Base-by-base conservation (phyloP, 2,113 vertebrate genomes). In the Neotoma lepida region DNA sequence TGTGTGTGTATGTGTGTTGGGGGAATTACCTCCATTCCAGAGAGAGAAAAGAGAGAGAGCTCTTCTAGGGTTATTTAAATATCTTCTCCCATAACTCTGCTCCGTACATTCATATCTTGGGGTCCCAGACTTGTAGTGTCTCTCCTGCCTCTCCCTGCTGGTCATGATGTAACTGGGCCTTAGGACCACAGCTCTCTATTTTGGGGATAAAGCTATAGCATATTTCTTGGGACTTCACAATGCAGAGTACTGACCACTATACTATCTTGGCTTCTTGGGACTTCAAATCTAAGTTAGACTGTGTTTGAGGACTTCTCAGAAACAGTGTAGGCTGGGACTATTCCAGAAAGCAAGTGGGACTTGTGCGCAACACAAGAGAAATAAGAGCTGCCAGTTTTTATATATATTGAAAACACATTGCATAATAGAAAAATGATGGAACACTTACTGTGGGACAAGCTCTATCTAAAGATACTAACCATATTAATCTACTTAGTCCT, bases 241-340 rank as follows among this genome's bases (percentile, higher is more conserved):
- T 63, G 41, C 4, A 85, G 39, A 85, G 8, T 44, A 33, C 30
- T 44, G 41, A 44, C 15, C 9, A 64, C 9, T 33, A 20, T 64
- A 64, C 15, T 84, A 44, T 85, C 28, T 64, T 85, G n/a, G 41
- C 15, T 46, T 85, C 17, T 74, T 74, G 28, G 13, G 26, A 92
- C 9, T 90, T 88, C 18, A 94, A 66, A 94, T 77, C 63, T 88
- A 85, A 88, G 18, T 51, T 28, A 78, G 56, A 39, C 26, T 87
- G 63, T 61, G 12, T 93, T 87, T 80, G 77, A 89, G 30, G 44
- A 93, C 51, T 54, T 77, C 49, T 95, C 51, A 73, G 51, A 76
- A 94, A 68, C 9, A 24, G 7, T 89, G 41, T 71, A 63, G 68
- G 5, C 33, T 87, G 13, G 30, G 13, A 84, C 26, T 61, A 33